These are phyloP conservation scores for Ellobium chinense DNA, from an alignment of 2,888 invertebrate genomes.

Conservation along the genomic window DNA sequence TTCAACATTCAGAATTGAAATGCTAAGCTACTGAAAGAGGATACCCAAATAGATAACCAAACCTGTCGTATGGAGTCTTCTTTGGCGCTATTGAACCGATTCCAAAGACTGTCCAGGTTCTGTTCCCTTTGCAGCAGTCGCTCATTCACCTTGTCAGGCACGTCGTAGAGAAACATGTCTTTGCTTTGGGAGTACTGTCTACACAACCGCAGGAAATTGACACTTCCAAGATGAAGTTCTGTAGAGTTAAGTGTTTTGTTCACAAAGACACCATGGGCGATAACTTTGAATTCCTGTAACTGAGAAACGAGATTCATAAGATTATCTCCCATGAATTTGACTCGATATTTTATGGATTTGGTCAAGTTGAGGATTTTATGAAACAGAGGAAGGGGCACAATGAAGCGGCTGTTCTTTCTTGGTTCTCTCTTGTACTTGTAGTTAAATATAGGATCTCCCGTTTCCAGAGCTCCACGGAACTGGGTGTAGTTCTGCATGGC, in stretches of 20 bases:
- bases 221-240: conserved; percentile 12
- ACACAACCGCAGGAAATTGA: conserved; percentile 28
- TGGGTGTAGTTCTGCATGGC: conserved; percentile 57
- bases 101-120: conserved; percentile 42
- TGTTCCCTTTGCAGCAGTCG: conserved; percentile 48
- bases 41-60: not conserved
- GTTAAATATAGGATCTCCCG: conserved; percentile 55
- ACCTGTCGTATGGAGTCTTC: conserved; percentile 22
- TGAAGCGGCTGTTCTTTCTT: conserved; percentile 46
- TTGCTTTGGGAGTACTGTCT: conserved; percentile 48
- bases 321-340: not conserved
- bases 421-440: conserved; percentile 52
- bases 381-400: conserved; percentile 55
- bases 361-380: conserved; percentile 47
- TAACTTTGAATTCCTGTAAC: conserved; percentile 6
- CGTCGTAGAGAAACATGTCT: conserved; percentile 58
- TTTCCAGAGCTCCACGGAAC: conserved; percentile 51
- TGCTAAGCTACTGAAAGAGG: too few relatives aligned
- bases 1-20: too few relatives aligned
- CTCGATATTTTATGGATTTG: conserved; percentile 10
- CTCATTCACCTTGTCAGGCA: conserved; percentile 53
- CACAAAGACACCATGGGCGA: conserved; percentile 41
- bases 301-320: conserved; percentile 40
- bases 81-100: conserved; percentile 19
- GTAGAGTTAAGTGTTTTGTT: conserved; percentile 15